Evolutionary conservation across 2,888 invertebrate genomes (phyloP).

Genomic region (Carabus problematicus): DNA sequence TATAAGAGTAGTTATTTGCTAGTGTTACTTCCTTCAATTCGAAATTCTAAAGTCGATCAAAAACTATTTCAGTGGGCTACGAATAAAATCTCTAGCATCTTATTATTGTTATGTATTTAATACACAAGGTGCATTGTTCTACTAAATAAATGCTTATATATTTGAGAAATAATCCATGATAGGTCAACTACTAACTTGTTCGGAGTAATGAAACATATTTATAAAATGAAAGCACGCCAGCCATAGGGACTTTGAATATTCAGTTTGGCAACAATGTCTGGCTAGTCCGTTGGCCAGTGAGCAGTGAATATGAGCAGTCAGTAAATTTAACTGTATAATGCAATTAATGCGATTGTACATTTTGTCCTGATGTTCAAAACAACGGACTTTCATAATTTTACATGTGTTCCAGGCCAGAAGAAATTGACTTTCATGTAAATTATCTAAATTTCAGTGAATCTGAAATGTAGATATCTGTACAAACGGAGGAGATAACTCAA

Average conservation of each 20-base stretch:
- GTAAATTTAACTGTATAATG: conserved; percentile 34
- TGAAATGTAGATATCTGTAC: background rate
- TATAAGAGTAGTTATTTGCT: no score
- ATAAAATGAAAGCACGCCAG: background rate
- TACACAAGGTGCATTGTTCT: no score
- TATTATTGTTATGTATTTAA: no score
- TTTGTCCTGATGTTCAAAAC: conserved; percentile 6
- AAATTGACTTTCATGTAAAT: background rate
- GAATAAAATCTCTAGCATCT: no score
- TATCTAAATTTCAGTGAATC: background rate
- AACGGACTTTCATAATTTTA: conserved; percentile 29
- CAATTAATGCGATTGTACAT: conserved; percentile 23
- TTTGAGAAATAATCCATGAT: no score
- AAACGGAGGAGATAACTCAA: background rate
- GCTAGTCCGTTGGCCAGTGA: background rate
- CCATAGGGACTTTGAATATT: conserved; percentile 24
- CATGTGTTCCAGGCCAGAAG: conserved; percentile 19
- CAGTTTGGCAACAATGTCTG: conserved; percentile 20
- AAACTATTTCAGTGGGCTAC: no score
- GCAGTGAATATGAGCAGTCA: conserved; percentile 3
- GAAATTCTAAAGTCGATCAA: no score
- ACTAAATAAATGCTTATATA: no score
- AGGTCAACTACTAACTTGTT: background rate
- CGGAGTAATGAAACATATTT: conserved; percentile 6
- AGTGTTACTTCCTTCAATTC: no score